Conservation (phyloP, 2,797 vertebrate genomes). For the Myotis myotis region DNA sequence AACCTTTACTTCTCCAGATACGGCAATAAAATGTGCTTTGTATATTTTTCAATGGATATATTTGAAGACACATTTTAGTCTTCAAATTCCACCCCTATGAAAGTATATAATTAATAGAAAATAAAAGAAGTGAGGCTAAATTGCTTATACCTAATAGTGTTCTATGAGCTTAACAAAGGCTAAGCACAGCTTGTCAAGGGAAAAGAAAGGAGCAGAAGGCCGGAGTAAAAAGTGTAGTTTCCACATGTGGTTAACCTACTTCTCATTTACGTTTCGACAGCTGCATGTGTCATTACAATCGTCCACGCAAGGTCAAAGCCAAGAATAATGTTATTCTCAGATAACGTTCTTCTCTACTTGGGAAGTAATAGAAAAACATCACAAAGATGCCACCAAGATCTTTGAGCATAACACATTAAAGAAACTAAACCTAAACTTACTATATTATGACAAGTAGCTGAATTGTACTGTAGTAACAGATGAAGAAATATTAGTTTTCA, state of each 20-base stretch:
- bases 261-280: constrained; percentile 42
- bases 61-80: background rate
- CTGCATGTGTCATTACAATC: background rate
- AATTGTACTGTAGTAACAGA: background rate
- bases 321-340: constrained; percentile 63
- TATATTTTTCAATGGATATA: background rate
- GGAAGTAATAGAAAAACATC: constrained; percentile 29
- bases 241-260: background rate
- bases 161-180: background rate
- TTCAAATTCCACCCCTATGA: background rate
- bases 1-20: background rate
- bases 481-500: background rate
- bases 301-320: constrained; percentile 24
- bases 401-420: background rate
- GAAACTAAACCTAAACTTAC: background rate
- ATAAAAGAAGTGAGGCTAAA: background rate
- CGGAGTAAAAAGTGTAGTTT: background rate
- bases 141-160: background rate
- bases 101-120: background rate
- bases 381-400: background rate
- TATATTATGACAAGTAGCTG: background rate
- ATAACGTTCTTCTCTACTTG: constrained; percentile 45
- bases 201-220: background rate
- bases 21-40: background rate
- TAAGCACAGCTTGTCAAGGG: background rate